Conservation (phyloP, 2,888 invertebrate genomes). For the Scelioninae gen. 1 region DNA sequence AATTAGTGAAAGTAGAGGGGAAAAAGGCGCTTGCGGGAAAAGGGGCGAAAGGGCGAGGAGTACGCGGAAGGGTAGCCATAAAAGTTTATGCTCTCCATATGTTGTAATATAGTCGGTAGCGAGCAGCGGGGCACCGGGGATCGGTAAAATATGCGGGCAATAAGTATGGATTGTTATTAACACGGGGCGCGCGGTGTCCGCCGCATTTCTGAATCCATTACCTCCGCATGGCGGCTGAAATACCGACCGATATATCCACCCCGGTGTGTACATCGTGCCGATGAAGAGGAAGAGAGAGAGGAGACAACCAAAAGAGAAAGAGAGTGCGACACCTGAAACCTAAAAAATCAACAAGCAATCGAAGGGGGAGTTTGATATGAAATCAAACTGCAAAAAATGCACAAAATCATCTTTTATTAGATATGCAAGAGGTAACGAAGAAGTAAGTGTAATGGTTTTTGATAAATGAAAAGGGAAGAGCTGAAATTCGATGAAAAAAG, state of each 20-base stretch:
- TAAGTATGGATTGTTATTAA: constrained; percentile 85
- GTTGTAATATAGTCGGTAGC: constrained; percentile 84
- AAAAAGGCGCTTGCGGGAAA: constrained; percentile 69
- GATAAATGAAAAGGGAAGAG: constrained; percentile 13
- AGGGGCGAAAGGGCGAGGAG: constrained; percentile 73
- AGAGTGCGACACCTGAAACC: constrained; percentile 11
- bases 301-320: not conserved
- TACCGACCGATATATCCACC: constrained; percentile 84
- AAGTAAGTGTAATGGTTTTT: too few species aligned
- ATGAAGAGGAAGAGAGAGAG: constrained; percentile 49
- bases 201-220: constrained; percentile 85
- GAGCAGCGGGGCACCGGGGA: constrained; percentile 81
- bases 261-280: constrained; percentile 81
- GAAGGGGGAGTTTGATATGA: not conserved
- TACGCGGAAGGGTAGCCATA: constrained; percentile 84
- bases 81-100: constrained; percentile 85
- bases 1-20: constrained; percentile 79
- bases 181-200: constrained; percentile 84
- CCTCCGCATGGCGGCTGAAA: constrained; percentile 85
- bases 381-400: not conserved
- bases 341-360: constrained; percentile 46
- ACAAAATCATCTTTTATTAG: too few species aligned
- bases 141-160: constrained; percentile 85
- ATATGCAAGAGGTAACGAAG: too few species aligned
- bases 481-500: too few species aligned